A percentile compares a stretch with the other conserved stretches of the same genome.
phyloP scores from a whole-genome alignment of 2,797 vertebrate genomes.

The Propithecus perrieri region DNA sequence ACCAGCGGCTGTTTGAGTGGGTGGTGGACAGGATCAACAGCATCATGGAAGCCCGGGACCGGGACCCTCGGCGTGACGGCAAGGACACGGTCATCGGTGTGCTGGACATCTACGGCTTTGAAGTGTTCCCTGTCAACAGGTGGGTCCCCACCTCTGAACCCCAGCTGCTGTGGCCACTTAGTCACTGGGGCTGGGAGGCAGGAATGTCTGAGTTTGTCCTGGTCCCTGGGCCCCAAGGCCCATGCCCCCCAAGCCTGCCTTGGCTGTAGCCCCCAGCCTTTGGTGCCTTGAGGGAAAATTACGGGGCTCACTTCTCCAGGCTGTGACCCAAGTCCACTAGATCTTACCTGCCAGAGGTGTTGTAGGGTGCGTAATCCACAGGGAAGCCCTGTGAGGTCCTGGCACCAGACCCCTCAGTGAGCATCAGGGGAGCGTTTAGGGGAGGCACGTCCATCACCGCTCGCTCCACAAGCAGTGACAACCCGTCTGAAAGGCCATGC shows the following conservation, averaged over 20 bases:
- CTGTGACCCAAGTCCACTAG: not conserved
- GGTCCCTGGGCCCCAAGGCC: not conserved
- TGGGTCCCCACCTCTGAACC: constrained; percentile 71
- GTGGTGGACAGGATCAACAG: constrained; percentile 92
- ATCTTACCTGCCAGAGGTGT: rapidly evolving
- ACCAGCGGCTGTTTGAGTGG: constrained; percentile 95
- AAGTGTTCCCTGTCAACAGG: constrained; percentile 96
- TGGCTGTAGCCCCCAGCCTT: rapidly evolving
- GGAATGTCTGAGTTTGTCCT: not conserved
- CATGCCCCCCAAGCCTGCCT: not conserved
- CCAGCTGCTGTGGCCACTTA: not conserved
- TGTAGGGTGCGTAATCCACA: not conserved
- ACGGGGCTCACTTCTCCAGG: not conserved
- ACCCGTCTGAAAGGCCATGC: not conserved
- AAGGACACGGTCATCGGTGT: constrained; percentile 96
- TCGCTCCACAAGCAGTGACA: not conserved
- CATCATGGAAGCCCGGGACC: constrained; percentile 90
- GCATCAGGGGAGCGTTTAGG: not conserved
- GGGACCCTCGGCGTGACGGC: constrained; percentile 91
- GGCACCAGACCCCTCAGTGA: rapidly evolving
- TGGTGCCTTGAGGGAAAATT: too few relatives aligned
- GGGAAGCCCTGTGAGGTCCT: not conserved
- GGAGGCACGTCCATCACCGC: rapidly evolving
- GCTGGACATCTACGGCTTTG: constrained; percentile 96
- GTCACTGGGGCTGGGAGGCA: not conserved